Evolutionary conservation across 2,113 vertebrate species (phyloP).

Genomic region (Misgurnus anguillicaudatus): DNA sequence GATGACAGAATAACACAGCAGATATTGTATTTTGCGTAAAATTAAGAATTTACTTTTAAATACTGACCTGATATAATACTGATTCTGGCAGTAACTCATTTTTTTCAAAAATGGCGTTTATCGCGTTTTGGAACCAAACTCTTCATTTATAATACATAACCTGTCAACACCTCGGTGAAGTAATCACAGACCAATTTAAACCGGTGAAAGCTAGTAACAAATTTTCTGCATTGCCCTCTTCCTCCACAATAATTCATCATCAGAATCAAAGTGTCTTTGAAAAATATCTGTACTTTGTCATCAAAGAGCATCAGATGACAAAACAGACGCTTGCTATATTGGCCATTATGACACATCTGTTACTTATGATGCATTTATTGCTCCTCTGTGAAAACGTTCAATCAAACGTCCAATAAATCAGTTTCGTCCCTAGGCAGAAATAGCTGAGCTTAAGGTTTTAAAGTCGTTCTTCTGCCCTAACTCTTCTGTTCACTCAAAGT

Average conservation of each 20-base stretch:
- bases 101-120: too few relatives aligned
- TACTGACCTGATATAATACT: too few relatives aligned
- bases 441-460: conserved; percentile 11
- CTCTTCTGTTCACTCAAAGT: background rate
- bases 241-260: conserved; percentile 16
- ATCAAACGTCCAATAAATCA: conserved; percentile 41
- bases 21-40: too few relatives aligned
- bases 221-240: background rate
- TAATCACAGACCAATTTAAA: conserved; percentile 11
- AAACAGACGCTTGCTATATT: conserved; percentile 33
- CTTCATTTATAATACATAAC: too few relatives aligned
- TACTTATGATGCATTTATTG: conserved; percentile 30
- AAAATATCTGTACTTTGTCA: conserved; percentile 17
- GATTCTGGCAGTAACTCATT: too few relatives aligned
- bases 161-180: background rate
- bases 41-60: too few relatives aligned
- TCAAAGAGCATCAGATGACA: conserved; percentile 36
- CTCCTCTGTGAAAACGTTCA: conserved; percentile 29
- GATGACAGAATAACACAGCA: too few relatives aligned
- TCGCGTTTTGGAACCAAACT: too few relatives aligned
- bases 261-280: conserved; percentile 16
- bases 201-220: background rate
- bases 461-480: conserved; percentile 2
- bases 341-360: conserved; percentile 24
- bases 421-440: background rate